Evolutionary conservation across 2,797 vertebrate genomes (phyloP), one percentile per base, ranked within the genome.

Genomic region (Sparidentex hasta): DNA sequence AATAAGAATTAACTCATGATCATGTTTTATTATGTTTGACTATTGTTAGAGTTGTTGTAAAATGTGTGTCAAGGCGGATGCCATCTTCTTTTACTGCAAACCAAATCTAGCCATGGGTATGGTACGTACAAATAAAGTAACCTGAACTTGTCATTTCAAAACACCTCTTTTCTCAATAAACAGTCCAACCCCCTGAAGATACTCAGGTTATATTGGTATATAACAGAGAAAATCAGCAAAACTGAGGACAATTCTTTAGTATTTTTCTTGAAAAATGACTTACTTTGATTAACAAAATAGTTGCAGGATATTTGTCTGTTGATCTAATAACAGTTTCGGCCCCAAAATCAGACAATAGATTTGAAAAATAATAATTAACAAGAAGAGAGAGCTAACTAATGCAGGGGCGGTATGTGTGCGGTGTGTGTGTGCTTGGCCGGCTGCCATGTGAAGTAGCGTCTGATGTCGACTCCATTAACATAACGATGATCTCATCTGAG

Each of bases 401-500:
- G 50, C 41, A 47, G 52, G 65, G 56, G 29, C 46, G 63, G 71
- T 81, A 78, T 79, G 75, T 72, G 82, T 79, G 76, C 7, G 51
- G 48, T 74, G 71, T 75, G 80, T 68, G 64, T 63, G 33, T 9
- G 59, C 52, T 78, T 84, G 80, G 80, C 79, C 11, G 57, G 58
- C 71, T 69, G 83, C 86, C 86, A 83, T 12, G 59, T 81, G 71
- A 90, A 84, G 76, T 38, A 80, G 80, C 25, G 65, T 85, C 87
- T 90, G 81, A 90, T 88, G 81, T 61, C 46, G 68, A 70, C 68
- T 81, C 74, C 61, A 83, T 87, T 89, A 89, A 82, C 85, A 83
- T 82, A 85, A 82, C 41, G 56, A 86, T 92, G 91, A 92, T 85
- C 84, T 93, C 91, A 93, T 90, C 79, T 62, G 73, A 91, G 80